phyloP scores from a whole-genome alignment of 2,888 invertebrate species.

The Fragum whitleyi region DNA sequence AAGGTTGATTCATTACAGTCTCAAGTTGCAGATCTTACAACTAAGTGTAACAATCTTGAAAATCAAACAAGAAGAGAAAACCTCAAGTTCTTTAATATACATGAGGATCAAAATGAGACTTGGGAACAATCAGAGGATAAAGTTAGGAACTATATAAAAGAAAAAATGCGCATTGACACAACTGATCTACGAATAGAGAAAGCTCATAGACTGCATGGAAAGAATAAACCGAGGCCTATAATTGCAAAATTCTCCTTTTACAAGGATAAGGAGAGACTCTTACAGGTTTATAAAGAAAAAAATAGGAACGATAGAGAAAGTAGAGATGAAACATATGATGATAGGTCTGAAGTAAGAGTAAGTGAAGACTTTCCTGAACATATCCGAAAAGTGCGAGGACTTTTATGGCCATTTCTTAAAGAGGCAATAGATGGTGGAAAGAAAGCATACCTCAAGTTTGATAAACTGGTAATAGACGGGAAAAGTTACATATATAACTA shows the following conservation, averaged over 20 bases:
- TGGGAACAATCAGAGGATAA: neutral
- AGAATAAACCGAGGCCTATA: neutral
- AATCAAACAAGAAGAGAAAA: conserved; percentile 9
- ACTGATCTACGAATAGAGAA: neutral
- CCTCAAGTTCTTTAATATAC: conserved; percentile 2
- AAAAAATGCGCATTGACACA: neutral
- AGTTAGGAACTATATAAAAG: neutral
- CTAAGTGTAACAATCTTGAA: conserved; percentile 2
- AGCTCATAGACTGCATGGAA: conserved; percentile 15
- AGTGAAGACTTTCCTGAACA: conserved; percentile 2
- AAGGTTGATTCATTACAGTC: neutral
- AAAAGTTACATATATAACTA: neutral
- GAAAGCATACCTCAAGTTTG: neutral
- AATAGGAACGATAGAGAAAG: neutral
- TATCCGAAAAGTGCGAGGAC: neutral
- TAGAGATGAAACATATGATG: neutral
- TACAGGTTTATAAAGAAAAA: neutral
- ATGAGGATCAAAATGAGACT: conserved; percentile 1
- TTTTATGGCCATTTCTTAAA: neutral
- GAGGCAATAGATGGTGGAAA: neutral
- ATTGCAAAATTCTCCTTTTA: conserved; percentile 15
- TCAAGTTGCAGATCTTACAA: neutral
- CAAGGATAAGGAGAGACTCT: conserved; percentile 6
- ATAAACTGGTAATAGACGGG: neutral
- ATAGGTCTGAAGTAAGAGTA: neutral